Base-by-base conservation (phyloP, 1,140 invertebrate genomes). In the Zelostemma sp. region DNA sequence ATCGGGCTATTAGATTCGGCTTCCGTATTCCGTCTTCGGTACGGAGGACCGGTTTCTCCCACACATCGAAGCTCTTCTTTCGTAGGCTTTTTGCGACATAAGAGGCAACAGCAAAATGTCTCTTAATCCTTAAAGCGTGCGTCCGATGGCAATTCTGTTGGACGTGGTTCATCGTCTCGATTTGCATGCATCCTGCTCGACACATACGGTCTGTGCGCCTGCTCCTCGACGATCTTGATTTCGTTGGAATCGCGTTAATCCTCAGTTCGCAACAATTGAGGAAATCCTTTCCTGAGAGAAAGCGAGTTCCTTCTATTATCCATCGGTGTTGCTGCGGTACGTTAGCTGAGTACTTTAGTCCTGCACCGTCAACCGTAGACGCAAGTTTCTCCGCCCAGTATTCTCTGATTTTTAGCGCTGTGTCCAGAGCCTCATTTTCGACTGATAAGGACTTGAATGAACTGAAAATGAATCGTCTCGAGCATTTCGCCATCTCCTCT, bases 121-220 rank as follows among this genome's bases (percentile, higher is more conserved):
- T 43, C 6, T 9, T 16, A 9, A 77, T 72, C 0, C 73, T 15
- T 0, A 31, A 21, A 0, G 12, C 49, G 21, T 75, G 72, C 0
- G 74, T 62, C 5, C 75, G 6, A 12, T 54, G 45, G 55, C 75
- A 80, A 0, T 19, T 28, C 33, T 76, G 77, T 2, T 73, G 33
- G 1, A 74, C 50, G 31, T 80, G 78, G 38, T 63, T 59, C 0
- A 68, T 5, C 0, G 78, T 75, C 40, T 78, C 77, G 1, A 40
- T 17, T 0, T 11, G 9, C 1, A 31, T 12, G 28, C 74, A 76
- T 0, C 76, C 74, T 0, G 67, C 74, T 15, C 75, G 40, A 35
- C 77, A 77, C 0, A 1, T 11, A 3, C 58, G 12, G 17, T 69
- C 58, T 0, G 12, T 5, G 0, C 14, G 1, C 8, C 61, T 17